These are phyloP conservation scores for Holothuria leucospilota DNA, from an alignment of 53 echinoderm and acorn worm species.

Conservation along the genomic window DNA sequence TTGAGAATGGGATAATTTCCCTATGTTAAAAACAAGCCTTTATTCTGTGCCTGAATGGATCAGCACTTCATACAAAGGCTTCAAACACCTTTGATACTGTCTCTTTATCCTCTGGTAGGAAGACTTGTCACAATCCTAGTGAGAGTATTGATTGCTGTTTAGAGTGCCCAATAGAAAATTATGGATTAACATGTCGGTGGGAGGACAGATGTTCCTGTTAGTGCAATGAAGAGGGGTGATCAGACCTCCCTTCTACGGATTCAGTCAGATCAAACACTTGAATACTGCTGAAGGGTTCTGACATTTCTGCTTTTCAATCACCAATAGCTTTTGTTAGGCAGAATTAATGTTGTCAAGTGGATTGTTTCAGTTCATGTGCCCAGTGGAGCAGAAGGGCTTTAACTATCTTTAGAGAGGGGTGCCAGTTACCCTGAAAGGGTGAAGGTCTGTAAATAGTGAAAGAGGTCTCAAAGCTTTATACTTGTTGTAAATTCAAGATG, in stretches of 20 bases:
- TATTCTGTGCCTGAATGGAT: constrained; percentile 4
- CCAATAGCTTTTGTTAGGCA: too few relatives aligned
- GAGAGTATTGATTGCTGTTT: not conserved
- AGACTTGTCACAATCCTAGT: not conserved
- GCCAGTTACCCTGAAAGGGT: too few relatives aligned
- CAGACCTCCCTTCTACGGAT: not conserved
- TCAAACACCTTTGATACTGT: not conserved
- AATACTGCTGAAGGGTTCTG: not conserved
- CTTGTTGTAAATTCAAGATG: too few relatives aligned
- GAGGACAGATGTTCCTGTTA: constrained; percentile 37
- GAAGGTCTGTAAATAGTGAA: too few relatives aligned
- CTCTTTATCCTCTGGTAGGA: not conserved
- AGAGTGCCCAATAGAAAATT: not conserved
- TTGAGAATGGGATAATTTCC: constrained; percentile 1
- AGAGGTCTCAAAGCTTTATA: too few relatives aligned
- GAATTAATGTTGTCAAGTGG: too few relatives aligned
- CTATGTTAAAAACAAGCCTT: constrained; percentile 23
- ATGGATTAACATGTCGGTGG: constrained; percentile 5
- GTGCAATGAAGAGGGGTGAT: not conserved
- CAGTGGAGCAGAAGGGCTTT: too few relatives aligned
- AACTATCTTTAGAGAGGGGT: too few relatives aligned
- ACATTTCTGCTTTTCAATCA: too few relatives aligned
- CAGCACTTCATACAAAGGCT: constrained; percentile 5
- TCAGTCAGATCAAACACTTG: not conserved
- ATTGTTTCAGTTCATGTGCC: too few relatives aligned